These are phyloP conservation scores for Capricornis sumatraensis DNA, from an alignment of 2,113 vertebrate species.

Conservation along the genomic window DNA sequence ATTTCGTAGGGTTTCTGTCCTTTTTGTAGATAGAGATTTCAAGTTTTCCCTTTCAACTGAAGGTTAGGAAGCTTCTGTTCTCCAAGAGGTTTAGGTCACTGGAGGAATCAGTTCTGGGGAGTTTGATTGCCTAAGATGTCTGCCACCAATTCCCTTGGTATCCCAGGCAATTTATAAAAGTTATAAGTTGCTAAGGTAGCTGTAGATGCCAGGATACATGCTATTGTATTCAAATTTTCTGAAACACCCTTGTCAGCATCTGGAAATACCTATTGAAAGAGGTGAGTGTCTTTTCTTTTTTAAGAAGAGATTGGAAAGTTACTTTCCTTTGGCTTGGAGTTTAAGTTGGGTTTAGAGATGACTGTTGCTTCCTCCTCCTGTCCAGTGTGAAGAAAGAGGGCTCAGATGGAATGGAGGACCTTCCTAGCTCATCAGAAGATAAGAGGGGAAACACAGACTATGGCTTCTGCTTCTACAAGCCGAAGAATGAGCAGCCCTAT, in stretches of 20 bases:
- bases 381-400: not conserved
- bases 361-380: not conserved
- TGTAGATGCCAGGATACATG: not conserved
- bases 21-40: not conserved
- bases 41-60: not conserved
- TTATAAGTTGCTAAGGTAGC: slow-evolving; percentile 5
- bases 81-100: not conserved
- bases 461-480: not conserved
- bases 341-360: not conserved
- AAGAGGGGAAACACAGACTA: not conserved
- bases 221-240: slow-evolving; percentile 44
- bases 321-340: not conserved
- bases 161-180: not conserved
- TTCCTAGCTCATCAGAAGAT: not conserved
- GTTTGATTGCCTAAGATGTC: not conserved
- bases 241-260: not conserved
- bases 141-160: slow-evolving; percentile 8
- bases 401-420: not conserved
- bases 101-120: slow-evolving; percentile 21
- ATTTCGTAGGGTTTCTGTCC: not conserved
- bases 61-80: not conserved
- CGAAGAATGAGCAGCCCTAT: not conserved
- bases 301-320: slow-evolving; percentile 18
- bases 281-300: not conserved
- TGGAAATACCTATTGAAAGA: slow-evolving; percentile 32